phyloP scores from a whole-genome alignment of 35 echinoderm and acorn worm species.

The Heliocidaris erythrogramma region DNA sequence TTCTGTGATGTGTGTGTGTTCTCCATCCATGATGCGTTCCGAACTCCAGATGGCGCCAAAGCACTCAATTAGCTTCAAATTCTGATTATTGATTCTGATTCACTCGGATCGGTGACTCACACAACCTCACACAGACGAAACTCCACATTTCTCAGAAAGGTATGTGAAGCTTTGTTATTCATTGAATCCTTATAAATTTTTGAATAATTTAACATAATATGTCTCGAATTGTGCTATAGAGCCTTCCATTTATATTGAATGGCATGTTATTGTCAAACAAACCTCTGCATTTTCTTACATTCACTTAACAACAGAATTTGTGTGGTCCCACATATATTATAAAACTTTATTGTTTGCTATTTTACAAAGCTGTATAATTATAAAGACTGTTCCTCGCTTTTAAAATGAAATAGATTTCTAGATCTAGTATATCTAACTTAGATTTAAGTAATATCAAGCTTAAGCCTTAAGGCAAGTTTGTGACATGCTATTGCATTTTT shows the following conservation, averaged over 20 bases:
- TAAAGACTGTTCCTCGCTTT: too few relatives aligned
- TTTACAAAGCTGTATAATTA: too few relatives aligned
- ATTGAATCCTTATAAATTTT: not conserved
- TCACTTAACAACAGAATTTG: not conserved
- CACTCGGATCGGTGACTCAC: not conserved
- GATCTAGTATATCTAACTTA: too few relatives aligned
- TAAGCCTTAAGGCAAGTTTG: too few relatives aligned
- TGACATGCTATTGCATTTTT: too few relatives aligned
- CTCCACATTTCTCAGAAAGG: not conserved
- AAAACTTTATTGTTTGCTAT: not conserved
- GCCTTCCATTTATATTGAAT: too few relatives aligned
- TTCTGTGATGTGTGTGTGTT: too few relatives aligned
- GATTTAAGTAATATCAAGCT: too few relatives aligned
- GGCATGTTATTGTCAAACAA: too few relatives aligned
- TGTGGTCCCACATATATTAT: not conserved
- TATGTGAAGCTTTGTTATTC: not conserved
- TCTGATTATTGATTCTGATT: not conserved
- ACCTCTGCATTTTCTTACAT: too few relatives aligned
- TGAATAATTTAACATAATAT: not conserved
- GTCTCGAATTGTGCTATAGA: too few relatives aligned
- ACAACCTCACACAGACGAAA: not conserved
- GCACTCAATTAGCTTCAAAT: not conserved
- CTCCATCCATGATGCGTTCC: not conserved
- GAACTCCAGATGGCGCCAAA: not conserved
- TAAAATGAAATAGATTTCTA: too few relatives aligned